These are phyloP conservation scores for Mythimna ferrago DNA, from an alignment of 2,888 invertebrate genomes.

Conservation along the genomic window DNA sequence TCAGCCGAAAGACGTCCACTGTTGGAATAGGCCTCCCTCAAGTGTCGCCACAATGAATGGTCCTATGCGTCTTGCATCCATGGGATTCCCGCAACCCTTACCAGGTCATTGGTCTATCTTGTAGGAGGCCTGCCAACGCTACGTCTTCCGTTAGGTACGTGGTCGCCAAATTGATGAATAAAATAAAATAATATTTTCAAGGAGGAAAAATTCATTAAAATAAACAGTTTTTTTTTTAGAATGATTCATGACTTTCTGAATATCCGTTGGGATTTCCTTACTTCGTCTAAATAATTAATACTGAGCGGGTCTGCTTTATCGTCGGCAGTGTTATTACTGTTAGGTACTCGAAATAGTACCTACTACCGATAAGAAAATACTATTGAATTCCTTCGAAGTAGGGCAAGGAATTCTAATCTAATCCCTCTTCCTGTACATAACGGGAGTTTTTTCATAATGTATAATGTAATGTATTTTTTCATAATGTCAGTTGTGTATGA, in stretches of 20 bases:
- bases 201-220: not conserved
- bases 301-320: conserved; percentile 17
- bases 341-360: not conserved
- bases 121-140: no score
- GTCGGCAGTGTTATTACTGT: not conserved
- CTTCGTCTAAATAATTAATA: conserved; percentile 15
- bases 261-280: conserved; percentile 19
- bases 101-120: no score
- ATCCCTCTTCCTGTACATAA: conserved; percentile 3
- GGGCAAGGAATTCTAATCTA: not conserved
- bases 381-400: conserved; percentile 14
- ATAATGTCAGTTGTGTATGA: not conserved
- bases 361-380: conserved; percentile 33
- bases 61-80: no score
- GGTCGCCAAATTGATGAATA: no score
- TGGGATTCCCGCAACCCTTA: no score
- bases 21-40: no score
- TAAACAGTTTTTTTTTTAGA: not conserved
- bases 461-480: not conserved
- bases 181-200: not conserved
- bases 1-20: no score
- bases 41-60: no score
- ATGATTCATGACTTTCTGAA: conserved; percentile 5
- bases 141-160: no score
- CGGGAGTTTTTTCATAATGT: not conserved